Evolutionary conservation across 2,888 invertebrate species (phyloP), one percentile per base, ranked within the genome.

Genomic region (Cactoblastis cactorum): DNA sequence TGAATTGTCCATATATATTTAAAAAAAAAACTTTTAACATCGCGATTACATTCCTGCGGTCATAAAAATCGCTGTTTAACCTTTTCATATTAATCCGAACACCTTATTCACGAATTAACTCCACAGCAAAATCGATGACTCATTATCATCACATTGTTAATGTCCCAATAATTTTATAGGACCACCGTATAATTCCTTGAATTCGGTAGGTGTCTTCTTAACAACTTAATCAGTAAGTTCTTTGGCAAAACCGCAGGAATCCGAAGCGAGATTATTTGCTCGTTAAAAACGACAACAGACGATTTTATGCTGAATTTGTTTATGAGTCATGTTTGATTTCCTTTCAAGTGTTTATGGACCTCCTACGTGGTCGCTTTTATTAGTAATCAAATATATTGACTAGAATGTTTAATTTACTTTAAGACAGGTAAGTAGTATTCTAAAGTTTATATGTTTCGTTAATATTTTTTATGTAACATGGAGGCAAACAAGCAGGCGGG

Each of bases 141-240:
- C 47, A 48, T 34, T 17, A 37, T 48, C 37, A 24, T 11, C 35
- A 38, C 35, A 28, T 48, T 22, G 35, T 43, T 43, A 28, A 43
- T 35, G 1, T 33, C 22, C 37, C 28, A 38, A 48, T 47, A 37
- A 24, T 14, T 37, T 48, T 38, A 15, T 45, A 15, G n/a, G 47
- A 48, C 57, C 52, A 49, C 57, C 52, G 47, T 39, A 45, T 45
- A 45, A 51, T 68, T 68, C 69, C 46, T 48, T 45, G 69, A 70
- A 71, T 39, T 52, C 11, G 5, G 8, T 43, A 9, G 9, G 43
- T 43, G 43, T 43, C 43, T 24, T 5, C 4, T 43, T 43, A 39
- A 49, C 49, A 19, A 39, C 49, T 49, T 18, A 49, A 49, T 49
- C 39, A 28, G 18, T 22, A 49, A 54, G 22, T 32, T 43, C 43